phyloP scores from a whole-genome alignment of 2,888 invertebrate species.

The Seira ritae region DNA sequence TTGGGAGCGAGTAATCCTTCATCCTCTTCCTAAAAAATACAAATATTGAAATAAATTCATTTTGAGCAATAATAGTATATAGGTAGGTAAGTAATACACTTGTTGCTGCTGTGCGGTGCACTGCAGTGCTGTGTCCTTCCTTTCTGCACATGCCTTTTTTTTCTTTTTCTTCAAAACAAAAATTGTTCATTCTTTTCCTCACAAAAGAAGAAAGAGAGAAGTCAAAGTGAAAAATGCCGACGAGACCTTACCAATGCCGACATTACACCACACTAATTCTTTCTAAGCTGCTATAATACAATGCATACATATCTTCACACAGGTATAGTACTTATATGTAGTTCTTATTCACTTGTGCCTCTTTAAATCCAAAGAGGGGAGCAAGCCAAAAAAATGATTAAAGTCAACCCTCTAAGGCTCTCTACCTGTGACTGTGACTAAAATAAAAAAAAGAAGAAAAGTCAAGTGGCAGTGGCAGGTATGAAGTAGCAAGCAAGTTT shows the following conservation, averaged over 20 bases:
- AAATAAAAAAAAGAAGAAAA: slow-evolving; percentile 15
- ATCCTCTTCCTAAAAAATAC: background rate
- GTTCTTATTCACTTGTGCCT: background rate
- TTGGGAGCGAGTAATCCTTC: too few relatives aligned
- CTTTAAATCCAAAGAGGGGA: background rate
- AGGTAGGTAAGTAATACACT: too few relatives aligned
- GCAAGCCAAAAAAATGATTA: background rate
- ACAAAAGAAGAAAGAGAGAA: slow-evolving; percentile 5
- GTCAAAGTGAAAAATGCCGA: slow-evolving; percentile 6
- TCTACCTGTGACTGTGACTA: background rate
- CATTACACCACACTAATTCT: background rate
- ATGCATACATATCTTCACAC: too few relatives aligned
- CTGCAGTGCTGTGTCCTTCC: too few relatives aligned
- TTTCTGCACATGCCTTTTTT: background rate
- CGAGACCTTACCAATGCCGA: background rate
- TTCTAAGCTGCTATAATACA: background rate
- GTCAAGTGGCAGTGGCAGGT: slow-evolving; percentile 28
- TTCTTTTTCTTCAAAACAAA: background rate
- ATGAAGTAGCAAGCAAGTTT: too few relatives aligned
- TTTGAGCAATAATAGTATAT: too few relatives aligned
- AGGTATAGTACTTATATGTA: too few relatives aligned
- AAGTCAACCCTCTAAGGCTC: background rate
- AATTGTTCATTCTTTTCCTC: background rate
- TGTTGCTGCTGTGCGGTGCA: background rate
- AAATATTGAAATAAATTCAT: background rate